phyloP scores from a whole-genome alignment of 1,140 invertebrate genomes.

The Dufourea novaeangliae region DNA sequence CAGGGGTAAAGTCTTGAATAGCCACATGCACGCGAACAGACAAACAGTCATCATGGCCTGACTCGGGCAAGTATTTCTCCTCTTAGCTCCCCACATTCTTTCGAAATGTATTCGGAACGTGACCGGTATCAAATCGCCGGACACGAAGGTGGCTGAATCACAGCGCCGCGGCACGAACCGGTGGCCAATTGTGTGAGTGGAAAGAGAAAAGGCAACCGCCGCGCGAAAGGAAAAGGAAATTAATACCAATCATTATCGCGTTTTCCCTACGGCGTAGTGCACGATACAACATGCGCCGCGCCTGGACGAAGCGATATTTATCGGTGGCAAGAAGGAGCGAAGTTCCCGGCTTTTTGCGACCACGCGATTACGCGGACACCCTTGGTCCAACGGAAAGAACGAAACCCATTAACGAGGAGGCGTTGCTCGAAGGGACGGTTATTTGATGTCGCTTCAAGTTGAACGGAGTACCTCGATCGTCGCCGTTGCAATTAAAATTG shows the following conservation, averaged over 20 bases:
- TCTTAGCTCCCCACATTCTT: constrained; percentile 56
- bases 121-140: constrained; percentile 71
- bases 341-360: neutral
- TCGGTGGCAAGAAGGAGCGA: neutral
- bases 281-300: neutral
- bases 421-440: neutral
- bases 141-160: constrained; percentile 71
- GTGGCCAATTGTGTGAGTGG: constrained; percentile 51
- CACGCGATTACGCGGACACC: constrained; percentile 5
- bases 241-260: constrained; percentile 60
- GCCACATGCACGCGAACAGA: neutral
- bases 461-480: neutral
- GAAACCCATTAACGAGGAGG: constrained; percentile 12
- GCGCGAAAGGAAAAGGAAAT: constrained; percentile 48
- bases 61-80: constrained; percentile 47
- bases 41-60: neutral
- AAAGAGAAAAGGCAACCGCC: constrained; percentile 49
- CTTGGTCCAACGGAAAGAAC: neutral
- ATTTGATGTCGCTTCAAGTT: too few species aligned
- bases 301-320: constrained; percentile 4
- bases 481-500: neutral
- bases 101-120: constrained; percentile 71
- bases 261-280: neutral
- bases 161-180: constrained; percentile 61
- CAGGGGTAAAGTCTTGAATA: too few species aligned